Base-by-base conservation (phyloP, 2,797 vertebrate species). In the Sus cebifrons region DNA sequence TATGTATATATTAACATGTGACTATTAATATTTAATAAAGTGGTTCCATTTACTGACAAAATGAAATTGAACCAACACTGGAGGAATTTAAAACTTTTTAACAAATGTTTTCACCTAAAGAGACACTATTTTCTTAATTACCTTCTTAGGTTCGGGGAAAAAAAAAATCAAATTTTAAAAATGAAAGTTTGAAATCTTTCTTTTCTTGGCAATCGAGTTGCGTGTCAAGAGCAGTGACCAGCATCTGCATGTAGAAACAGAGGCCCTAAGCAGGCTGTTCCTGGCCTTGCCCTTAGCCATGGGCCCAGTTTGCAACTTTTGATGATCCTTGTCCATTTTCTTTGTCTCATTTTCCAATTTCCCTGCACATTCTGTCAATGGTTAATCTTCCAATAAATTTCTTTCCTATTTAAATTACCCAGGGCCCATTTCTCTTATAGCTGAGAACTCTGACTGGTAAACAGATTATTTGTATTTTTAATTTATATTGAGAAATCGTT, bases 391-490 rank as follows among this genome's bases (percentile, higher is more conserved):
- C 73, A 85, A 44, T 49, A 74, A 32, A 60, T 85, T 36, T 78
- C 18, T 77, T 68, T 83, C 64, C 52, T 75, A 20, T 29, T 75
- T 64, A 52, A 68, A 92, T 89, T 70, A 32, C 64, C 36, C 54
- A 89, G 21, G 17, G 12, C 1, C 20, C 27, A 27, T 89, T 75
- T 94, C 54, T 85, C 27, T 75, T 64, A 68, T 2, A 94, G 16
- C 52, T 23, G 64, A 70, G 32, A 92, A 58, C 29, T n/a, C 60
- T 29, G 21, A 82, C 18, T 44, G 13, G 16, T 58, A 81, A 0
- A 68, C 81, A 91, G 13, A 7, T 93, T 81, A 65, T 74, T 64
- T 64, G 20, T n/a, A 36, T 79, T 86, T 94, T 92, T 78, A 36
- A 67, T 60, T 67, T 27, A 75, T 71, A 32, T 58, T 67, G 67